Evolutionary conservation across 2,797 vertebrate genomes (phyloP).

Genomic region (Columba guinea): DNA sequence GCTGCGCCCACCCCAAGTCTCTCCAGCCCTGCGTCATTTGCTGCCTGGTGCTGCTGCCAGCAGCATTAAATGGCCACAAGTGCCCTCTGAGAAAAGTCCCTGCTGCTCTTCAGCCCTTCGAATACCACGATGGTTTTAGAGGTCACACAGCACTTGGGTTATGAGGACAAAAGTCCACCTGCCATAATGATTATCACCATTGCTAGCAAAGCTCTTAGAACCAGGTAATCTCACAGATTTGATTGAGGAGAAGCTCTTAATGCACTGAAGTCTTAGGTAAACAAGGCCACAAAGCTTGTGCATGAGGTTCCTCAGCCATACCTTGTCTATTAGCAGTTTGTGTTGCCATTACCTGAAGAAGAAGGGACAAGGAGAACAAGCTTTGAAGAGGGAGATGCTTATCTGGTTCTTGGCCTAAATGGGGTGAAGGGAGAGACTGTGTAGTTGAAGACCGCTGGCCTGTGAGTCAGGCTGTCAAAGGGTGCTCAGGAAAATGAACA

Average conservation of each 20-base stretch:
- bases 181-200: background rate
- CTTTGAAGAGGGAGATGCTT: background rate
- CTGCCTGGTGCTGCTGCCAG: background rate
- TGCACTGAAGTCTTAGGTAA: background rate
- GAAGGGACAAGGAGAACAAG: background rate
- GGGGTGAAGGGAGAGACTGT: background rate
- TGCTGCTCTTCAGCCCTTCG: background rate
- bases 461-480: background rate
- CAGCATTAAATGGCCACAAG: rapidly evolving
- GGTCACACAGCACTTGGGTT: background rate
- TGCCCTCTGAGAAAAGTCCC: background rate
- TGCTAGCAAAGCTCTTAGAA: background rate
- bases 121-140: background rate
- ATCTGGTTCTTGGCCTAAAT: background rate
- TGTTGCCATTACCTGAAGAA: background rate
- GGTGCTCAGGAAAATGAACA: background rate
- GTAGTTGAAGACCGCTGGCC: background rate
- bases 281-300: background rate
- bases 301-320: background rate
- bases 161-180: background rate
- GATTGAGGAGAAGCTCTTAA: background rate
- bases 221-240: background rate
- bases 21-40: background rate
- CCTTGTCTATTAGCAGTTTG: background rate
- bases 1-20: background rate